Evolutionary conservation across 2,888 invertebrate genomes (phyloP).

Genomic region (Galerucella pusilla): DNA sequence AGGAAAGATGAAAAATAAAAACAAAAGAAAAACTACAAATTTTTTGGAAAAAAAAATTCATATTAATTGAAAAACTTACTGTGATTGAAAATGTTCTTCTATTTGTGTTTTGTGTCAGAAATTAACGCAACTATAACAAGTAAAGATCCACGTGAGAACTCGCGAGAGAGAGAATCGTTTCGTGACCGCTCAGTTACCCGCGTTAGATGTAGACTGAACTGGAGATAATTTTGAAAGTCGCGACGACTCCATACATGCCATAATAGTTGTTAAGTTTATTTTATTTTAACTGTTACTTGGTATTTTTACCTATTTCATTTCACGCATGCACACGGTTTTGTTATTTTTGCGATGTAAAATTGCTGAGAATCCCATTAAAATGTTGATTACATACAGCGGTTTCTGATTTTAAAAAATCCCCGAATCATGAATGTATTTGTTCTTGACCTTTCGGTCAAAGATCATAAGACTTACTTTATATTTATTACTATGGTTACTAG

Average conservation of each 20-base stretch:
- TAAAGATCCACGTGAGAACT: conserved; percentile 37
- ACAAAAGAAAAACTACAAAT: no score
- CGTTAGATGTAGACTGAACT: conserved; percentile 45
- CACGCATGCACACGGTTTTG: conserved; percentile 19
- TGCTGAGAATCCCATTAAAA: background rate
- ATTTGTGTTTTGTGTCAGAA: background rate
- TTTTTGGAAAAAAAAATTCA: no score
- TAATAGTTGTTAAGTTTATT: conserved; percentile 20
- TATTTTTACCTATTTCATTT: conserved; percentile 13
- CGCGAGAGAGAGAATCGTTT: conserved; percentile 20
- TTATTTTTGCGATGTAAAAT: background rate
- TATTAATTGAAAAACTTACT: background rate
- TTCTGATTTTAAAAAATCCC: background rate
- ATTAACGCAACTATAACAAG: conserved; percentile 28
- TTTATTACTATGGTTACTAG: background rate
- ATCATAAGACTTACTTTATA: background rate
- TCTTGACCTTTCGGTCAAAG: background rate
- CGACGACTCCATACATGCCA: conserved; percentile 23
- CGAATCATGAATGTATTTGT: background rate
- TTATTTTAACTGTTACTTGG: conserved; percentile 2
- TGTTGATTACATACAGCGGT: background rate
- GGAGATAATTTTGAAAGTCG: conserved; percentile 47
- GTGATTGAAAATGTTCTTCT: background rate
- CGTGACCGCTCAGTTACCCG: conserved; percentile 38
- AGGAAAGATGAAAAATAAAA: no score